These are phyloP conservation scores for Oligia strigilis DNA, from an alignment of 2,888 invertebrate species.

Conservation along the genomic window DNA sequence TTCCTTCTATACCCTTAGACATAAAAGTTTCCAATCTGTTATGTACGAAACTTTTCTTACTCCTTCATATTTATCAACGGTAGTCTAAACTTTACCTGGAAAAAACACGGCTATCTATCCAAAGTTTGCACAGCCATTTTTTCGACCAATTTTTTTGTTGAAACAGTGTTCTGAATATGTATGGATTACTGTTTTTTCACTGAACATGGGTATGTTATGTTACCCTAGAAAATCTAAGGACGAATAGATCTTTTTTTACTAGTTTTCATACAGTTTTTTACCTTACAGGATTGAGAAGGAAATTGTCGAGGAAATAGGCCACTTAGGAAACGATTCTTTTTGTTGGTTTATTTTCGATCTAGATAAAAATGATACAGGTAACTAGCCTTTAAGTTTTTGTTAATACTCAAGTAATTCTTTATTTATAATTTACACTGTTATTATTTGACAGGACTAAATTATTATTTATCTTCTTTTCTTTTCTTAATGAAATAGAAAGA, in stretches of 20 bases:
- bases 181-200: slow-evolving; percentile 42
- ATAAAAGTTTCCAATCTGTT: slow-evolving; percentile 23
- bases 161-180: slow-evolving; percentile 56
- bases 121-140: slow-evolving; percentile 48
- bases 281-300: slow-evolving; percentile 8
- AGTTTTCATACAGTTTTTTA: slow-evolving; percentile 26
- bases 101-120: slow-evolving; percentile 35
- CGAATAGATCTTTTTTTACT: slow-evolving; percentile 7
- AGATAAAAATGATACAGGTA: slow-evolving; percentile 19
- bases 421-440: no score
- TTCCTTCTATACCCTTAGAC: background rate
- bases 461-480: no score
- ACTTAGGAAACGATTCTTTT: slow-evolving; percentile 20
- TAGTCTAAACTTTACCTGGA: slow-evolving; percentile 37
- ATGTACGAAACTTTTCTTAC: slow-evolving; percentile 30
- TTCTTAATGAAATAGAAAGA: no score
- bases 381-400: background rate
- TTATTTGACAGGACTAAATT: no score
- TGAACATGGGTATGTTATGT: slow-evolving; percentile 27
- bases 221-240: slow-evolving; percentile 25
- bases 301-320: slow-evolving; percentile 14
- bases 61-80: slow-evolving; percentile 15
- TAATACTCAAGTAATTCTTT: background rate
- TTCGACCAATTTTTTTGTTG: slow-evolving; percentile 35
- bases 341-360: slow-evolving; percentile 31